Base-by-base conservation (phyloP, 1,140 invertebrate species). In the Heliconius hewitsoni region DNA sequence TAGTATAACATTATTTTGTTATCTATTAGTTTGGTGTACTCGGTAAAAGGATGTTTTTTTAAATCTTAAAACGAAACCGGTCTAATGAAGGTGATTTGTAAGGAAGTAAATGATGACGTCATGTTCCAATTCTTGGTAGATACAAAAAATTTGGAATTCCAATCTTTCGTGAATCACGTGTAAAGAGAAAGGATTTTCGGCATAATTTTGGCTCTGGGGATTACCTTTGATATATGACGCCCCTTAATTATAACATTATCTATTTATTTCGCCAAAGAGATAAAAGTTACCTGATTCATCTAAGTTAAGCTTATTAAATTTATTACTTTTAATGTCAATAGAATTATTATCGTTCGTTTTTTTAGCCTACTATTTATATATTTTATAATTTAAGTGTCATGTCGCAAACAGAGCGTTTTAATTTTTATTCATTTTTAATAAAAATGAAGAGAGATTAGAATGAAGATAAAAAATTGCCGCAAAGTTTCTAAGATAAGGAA, bases 171-270 rank as follows among this genome's bases (percentile, higher is more conserved):
- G 60, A 66, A 27, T 66, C 60, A 66, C 60, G 27, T 66, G 9
- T 30, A 13, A 66, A 66, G 27, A 27, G 60, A 66, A 66, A 66
- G 60, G 60, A 30, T 30, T 66, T 30, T 30, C 3, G 60, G 11
- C 60, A 66, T 66, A 66, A 30, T 66, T 66, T 66, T 66, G 60
- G 13, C 9, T 66, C 27, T 16, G 60, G 60, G 60, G 60, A 66
- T 66, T 66, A 66, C 60, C 60, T 30, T 66, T 66, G 27, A 30
- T 30, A 66, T 66, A 30, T 66, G 27, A 66, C 60, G 60, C 23
- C 3, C 23, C 60, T 30, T 66, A 30, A 66, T 66, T 66, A 27
- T 66, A 30, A 66, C 4, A 66, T 66, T 16, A 66, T 66, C 60
- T 66, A 66, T 30, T 66, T 60, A 23, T 60, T 60, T 23, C 55